Conservation (phyloP, 2,888 invertebrate genomes). For the Sphaeridia pumilis region DNA sequence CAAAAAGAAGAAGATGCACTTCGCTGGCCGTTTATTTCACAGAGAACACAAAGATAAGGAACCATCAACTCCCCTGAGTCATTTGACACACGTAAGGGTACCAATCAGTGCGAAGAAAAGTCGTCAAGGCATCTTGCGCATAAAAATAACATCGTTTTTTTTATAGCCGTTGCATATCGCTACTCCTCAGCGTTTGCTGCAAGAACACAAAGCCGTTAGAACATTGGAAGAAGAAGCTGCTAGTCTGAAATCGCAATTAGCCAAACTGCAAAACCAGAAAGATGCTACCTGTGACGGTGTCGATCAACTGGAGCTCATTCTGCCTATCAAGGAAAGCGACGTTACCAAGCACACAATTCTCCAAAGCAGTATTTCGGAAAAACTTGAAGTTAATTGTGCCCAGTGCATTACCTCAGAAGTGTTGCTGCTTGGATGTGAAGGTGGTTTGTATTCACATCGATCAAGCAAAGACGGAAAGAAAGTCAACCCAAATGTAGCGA, state of each 20-base stretch:
- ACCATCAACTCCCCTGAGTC: slow-evolving; percentile 8
- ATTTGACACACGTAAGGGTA: slow-evolving; percentile 13
- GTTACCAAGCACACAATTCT: slow-evolving; percentile 10
- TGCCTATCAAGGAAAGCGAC: not conserved
- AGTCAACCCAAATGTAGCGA: slow-evolving; percentile 35
- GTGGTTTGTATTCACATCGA: slow-evolving; percentile 49
- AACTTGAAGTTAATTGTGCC: slow-evolving; percentile 26
- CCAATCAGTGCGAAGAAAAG: too few species aligned
- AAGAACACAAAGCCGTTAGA: slow-evolving; percentile 22
- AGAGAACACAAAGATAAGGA: slow-evolving; percentile 22
- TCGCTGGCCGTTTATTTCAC: slow-evolving; percentile 18
- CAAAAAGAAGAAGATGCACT: slow-evolving; percentile 40
- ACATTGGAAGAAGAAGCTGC: slow-evolving; percentile 24
- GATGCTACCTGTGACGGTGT: not conserved
- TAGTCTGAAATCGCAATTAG: slow-evolving; percentile 18
- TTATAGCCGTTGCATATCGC: slow-evolving; percentile 6
- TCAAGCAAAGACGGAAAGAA: slow-evolving; percentile 35
- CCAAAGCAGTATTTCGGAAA: slow-evolving; percentile 8
- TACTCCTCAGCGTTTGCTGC: slow-evolving; percentile 19
- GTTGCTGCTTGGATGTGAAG: slow-evolving; percentile 49
- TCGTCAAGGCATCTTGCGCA: too few species aligned
- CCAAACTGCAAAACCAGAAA: slow-evolving; percentile 16
- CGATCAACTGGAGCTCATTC: not conserved
- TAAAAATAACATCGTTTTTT: too few species aligned
- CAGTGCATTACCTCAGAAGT: slow-evolving; percentile 12